phyloP scores from a whole-genome alignment of 2,797 vertebrate species.

The Tachyglossus aculeatus region DNA sequence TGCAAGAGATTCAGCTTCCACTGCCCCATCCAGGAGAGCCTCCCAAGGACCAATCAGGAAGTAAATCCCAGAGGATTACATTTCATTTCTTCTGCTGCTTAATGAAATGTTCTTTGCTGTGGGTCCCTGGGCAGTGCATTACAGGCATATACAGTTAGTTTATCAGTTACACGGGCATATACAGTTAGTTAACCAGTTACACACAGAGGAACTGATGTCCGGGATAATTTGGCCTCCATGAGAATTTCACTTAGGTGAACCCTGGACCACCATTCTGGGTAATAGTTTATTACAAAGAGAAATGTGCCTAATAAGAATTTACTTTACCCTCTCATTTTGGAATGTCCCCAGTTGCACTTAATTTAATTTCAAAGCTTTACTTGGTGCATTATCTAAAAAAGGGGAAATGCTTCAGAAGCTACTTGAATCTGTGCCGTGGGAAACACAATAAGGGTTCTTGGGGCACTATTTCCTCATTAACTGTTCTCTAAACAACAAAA shows the following conservation, averaged over 20 bases:
- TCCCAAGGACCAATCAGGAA: too few species aligned
- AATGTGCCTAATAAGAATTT: slow-evolving; percentile 32
- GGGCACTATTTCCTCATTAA: slow-evolving; percentile 45
- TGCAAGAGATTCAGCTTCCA: too few species aligned
- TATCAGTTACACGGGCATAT: background rate
- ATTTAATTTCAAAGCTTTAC: slow-evolving; percentile 48
- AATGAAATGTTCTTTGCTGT: background rate
- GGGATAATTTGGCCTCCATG: background rate
- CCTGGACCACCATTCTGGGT: background rate
- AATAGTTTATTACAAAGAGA: slow-evolving; percentile 22
- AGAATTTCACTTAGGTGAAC: slow-evolving; percentile 24
- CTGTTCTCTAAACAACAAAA: slow-evolving; percentile 56
- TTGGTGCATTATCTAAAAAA: slow-evolving; percentile 42
- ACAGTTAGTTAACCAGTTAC: background rate
- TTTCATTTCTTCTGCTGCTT: background rate
- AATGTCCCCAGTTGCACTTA: slow-evolving; percentile 27
- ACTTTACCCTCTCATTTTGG: slow-evolving; percentile 7
- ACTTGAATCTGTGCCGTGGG: slow-evolving; percentile 42
- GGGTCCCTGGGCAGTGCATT: background rate
- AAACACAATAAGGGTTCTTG: slow-evolving; percentile 26
- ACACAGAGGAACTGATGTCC: background rate
- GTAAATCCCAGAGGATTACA: background rate
- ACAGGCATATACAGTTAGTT: background rate
- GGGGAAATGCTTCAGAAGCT: slow-evolving; percentile 37
- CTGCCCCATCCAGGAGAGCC: too few species aligned